Conservation (phyloP, 2,797 vertebrate species). For the Ctenochaetus hawaiiensis region DNA sequence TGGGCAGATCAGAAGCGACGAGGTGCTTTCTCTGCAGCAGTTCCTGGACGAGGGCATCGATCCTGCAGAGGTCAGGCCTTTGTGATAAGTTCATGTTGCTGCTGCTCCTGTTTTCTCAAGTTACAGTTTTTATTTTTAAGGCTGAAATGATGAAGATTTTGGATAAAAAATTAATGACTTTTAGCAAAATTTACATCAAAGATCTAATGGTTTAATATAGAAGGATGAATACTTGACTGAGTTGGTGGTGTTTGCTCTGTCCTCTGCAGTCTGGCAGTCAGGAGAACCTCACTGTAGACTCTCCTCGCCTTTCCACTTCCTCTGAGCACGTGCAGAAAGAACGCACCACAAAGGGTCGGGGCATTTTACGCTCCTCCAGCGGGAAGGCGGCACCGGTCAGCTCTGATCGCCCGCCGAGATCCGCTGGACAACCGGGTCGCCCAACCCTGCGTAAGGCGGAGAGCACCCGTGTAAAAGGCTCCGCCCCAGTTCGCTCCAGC, state of each 20-base stretch:
- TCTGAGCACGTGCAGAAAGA: constrained; percentile 88
- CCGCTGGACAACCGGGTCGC: constrained; percentile 74
- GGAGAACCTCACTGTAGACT: constrained; percentile 93
- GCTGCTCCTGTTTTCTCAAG: no score
- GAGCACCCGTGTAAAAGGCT: constrained; percentile 88
- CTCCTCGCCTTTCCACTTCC: constrained; percentile 88
- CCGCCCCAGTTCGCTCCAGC: constrained; percentile 77
- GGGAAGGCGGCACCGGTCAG: constrained; percentile 82
- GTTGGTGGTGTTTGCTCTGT: neutral
- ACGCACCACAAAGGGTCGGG: constrained; percentile 80
- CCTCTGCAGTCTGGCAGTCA: constrained; percentile 90
- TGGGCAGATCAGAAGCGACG: constrained; percentile 78
- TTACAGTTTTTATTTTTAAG: no score
- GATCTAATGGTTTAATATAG: no score
- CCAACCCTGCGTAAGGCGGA: constrained; percentile 89
- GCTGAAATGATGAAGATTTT: no score
- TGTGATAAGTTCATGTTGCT: no score
- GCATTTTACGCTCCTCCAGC: constrained; percentile 92
- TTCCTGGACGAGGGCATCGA: constrained; percentile 94
- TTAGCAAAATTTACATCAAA: no score
- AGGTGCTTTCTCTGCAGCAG: constrained; percentile 94
- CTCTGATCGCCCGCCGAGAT: constrained; percentile 71
- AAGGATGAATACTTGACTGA: no score
- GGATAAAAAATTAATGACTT: no score
- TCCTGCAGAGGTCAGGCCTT: constrained; percentile 80